These are phyloP conservation scores for Prosopocoilus inquinatus DNA, from an alignment of 2,888 invertebrate genomes.

Conservation along the genomic window DNA sequence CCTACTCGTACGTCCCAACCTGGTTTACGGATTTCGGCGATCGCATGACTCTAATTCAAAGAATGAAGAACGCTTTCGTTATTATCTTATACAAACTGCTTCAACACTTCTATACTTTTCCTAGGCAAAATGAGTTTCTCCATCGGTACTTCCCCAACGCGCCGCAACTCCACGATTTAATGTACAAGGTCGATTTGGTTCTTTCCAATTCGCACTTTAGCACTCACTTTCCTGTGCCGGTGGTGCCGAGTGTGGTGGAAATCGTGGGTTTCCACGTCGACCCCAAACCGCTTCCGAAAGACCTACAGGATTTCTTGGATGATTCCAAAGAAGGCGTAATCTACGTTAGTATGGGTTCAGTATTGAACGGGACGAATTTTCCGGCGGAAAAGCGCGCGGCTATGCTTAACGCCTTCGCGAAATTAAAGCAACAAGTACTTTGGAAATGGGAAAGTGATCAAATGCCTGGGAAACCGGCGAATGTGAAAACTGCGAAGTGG, in stretches of 20 bases:
- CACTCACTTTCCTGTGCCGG: constrained; percentile 53
- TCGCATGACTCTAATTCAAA: constrained; percentile 54
- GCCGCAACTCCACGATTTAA: constrained; percentile 25
- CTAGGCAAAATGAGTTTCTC: constrained; percentile 20
- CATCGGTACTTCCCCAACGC: constrained; percentile 27
- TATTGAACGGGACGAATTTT: constrained; percentile 57
- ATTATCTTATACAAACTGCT: constrained; percentile 22
- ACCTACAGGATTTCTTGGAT: constrained; percentile 55
- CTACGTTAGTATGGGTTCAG: constrained; percentile 62
- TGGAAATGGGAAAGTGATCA: constrained; percentile 55
- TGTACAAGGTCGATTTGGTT: constrained; percentile 38
- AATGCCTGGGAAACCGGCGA: constrained; percentile 43
- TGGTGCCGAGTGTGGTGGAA: constrained; percentile 57
- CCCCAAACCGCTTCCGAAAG: constrained; percentile 38
- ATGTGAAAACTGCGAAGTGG: constrained; percentile 50
- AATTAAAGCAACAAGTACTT: constrained; percentile 55
- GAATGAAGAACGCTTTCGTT: constrained; percentile 55
- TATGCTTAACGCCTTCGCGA: constrained; percentile 58
- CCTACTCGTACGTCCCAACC: constrained; percentile 54
- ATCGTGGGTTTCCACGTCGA: constrained; percentile 56
- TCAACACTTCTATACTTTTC: constrained; percentile 20
- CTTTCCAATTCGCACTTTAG: constrained; percentile 51
- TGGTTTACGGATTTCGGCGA: constrained; percentile 48
- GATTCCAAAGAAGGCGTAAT: constrained; percentile 56
- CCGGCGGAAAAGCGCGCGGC: constrained; percentile 52